phyloP scores from a whole-genome alignment of 2,113 vertebrate species.

The Rattus norvegicus region GRCr8 NC_086028.1:82553001-82553500 shows the following conservation, averaged over 20 bases:
- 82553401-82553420: not conserved
- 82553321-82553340: not conserved
- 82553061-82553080: not conserved
- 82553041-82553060: not conserved
- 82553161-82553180: not conserved
- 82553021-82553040: not conserved
- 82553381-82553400: not conserved
- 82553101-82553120: no score
- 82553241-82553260: not conserved
- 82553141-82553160: not conserved
- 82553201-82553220: not conserved
- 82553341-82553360: not conserved
- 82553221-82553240: not conserved
- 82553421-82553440: not conserved
- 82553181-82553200: not conserved
- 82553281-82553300: not conserved
- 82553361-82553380: not conserved
- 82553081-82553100: not conserved
- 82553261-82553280: not conserved
- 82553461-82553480: not conserved
- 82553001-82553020: not conserved
- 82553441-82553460: not conserved
- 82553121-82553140: no score
- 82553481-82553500: not conserved
- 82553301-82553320: not conserved